These are phyloP conservation scores for Botia almorhae DNA, from an alignment of 2,797 vertebrate species.

Conservation along the genomic window DNA sequence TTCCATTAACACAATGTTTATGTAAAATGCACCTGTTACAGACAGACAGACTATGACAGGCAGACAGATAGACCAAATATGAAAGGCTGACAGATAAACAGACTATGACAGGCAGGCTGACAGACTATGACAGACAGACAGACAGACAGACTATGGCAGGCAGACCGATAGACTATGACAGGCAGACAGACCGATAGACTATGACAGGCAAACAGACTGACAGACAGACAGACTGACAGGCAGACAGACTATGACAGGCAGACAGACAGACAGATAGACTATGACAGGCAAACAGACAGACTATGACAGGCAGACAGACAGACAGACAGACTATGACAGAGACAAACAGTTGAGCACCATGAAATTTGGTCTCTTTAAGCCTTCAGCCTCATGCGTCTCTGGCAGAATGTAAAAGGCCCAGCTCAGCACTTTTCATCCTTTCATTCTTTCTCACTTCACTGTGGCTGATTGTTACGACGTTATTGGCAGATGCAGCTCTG, in stretches of 20 bases:
- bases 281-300: no score
- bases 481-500: conserved; percentile 24
- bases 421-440: conserved; percentile 32
- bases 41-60: no score
- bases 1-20: neutral
- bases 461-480: conserved; percentile 15
- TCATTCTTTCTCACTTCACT: conserved; percentile 23
- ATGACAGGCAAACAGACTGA: conserved; percentile 6
- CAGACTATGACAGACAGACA: neutral
- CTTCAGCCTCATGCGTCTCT: conserved; percentile 49
- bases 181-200: neutral
- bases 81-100: no score
- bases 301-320: no score
- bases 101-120: no score
- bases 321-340: no score
- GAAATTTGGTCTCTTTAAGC: conserved; percentile 57
- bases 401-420: conserved; percentile 63
- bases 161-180: neutral
- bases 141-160: neutral
- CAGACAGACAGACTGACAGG: neutral
- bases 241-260: conserved; percentile 38
- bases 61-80: no score
- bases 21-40: neutral
- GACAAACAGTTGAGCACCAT: conserved; percentile 61
- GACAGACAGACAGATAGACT: no score